These are phyloP conservation scores for Caenorhabditis japonica DNA, from an alignment of 2,888 invertebrate genomes.

Conservation along the genomic window DNA sequence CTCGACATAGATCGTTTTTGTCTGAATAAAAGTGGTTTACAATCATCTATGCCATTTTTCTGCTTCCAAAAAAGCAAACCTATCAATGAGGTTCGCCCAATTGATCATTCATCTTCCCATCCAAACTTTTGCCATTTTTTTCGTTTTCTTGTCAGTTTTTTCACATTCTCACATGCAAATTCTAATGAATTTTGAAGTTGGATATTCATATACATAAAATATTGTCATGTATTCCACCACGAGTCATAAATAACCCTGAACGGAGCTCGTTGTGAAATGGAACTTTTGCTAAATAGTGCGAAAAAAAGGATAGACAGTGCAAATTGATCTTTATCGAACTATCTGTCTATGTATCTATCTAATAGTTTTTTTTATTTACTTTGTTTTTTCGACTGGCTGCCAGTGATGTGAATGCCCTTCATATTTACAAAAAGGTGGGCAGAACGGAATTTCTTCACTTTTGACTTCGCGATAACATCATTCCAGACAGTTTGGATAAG, in stretches of 20 bases:
- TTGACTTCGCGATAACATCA: too few species aligned
- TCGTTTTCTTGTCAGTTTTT: not conserved
- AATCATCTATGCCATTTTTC: too few species aligned
- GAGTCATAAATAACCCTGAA: too few species aligned
- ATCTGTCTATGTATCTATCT: too few species aligned
- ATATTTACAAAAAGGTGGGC: conserved; percentile 46
- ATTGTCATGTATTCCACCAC: conserved; percentile 7
- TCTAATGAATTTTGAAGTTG: conserved; percentile 28
- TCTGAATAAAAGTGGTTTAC: too few species aligned
- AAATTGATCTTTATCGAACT: too few species aligned
- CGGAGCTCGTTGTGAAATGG: too few species aligned
- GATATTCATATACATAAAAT: conserved; percentile 23
- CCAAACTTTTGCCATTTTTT: conserved; percentile 1
- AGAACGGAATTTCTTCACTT: conserved; percentile 14
- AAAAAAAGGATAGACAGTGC: too few species aligned
- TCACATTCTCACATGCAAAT: conserved; percentile 3
- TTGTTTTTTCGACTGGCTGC: conserved; percentile 23
- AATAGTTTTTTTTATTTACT: too few species aligned
- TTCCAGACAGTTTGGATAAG: too few species aligned
- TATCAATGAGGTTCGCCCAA: conserved; percentile 5
- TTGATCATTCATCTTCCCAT: conserved; percentile 12
- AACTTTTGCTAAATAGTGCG: too few species aligned
- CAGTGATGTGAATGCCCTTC: conserved; percentile 24
- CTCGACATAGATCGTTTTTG: too few species aligned
- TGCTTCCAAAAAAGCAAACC: not conserved